Base-by-base conservation (phyloP, 2,113 vertebrate genomes). In the Odontesthes bonariensis region DNA sequence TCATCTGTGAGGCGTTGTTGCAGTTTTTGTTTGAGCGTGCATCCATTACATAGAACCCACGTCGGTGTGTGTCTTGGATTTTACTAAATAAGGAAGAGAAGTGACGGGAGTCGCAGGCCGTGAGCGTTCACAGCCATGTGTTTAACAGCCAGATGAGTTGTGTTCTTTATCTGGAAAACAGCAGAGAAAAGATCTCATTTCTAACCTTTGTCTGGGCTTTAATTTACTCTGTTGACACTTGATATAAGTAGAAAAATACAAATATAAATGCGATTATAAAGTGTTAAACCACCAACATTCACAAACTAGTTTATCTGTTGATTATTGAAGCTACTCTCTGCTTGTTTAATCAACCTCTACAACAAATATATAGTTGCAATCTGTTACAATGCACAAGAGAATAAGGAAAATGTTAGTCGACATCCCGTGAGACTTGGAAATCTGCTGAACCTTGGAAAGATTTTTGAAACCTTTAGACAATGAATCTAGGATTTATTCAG, bases 401-500 rank as follows among this genome's bases (percentile, higher is more conserved):
- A 49, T 1, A 49, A 8, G 13, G 19, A 8, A n/a, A 6, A 49
- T 7, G 46, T 49, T n/a, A 19, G 46, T 49, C 40, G 33, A 10
- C 38, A n/a, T 40, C n/a, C 33, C 20, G 9, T 58, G 2, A 59
- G 19, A 40, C 35, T 13, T 3, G 1, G 35, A 40, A 33, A 52
- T 65, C 32, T 52, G 19, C 23, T 22, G 14, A 17, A 40, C 5
- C 9, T 19, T 19, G 10, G 35, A 19, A 19, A 27, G 38, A 31
- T n/a, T 44, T 44, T 56, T 46, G 0, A 17, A 31, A 61, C 57
- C 16, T 46, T 38, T 17, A 51, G 32, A 82, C 44, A 38, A 17
- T 14, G 47, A 75, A 22, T 16, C 0, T 5, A 47, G 63, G 57
- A 46, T 73, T 63, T 69, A 61, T 68, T 68, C 57, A 20, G 63